phyloP scores from a whole-genome alignment of 2,888 invertebrate genomes.

The Eupeodes luniger region DNA sequence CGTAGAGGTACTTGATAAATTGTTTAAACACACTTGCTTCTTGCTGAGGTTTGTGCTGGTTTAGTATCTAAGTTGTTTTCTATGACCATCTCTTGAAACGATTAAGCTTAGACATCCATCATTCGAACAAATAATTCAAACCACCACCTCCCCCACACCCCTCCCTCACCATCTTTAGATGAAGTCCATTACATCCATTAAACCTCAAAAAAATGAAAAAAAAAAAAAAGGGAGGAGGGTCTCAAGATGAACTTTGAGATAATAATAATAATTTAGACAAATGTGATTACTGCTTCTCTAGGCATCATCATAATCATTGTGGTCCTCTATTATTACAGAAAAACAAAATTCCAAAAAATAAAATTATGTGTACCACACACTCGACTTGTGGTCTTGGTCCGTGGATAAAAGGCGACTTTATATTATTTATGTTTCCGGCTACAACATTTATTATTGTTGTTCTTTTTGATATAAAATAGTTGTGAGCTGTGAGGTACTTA shows the following conservation, averaged over 20 bases:
- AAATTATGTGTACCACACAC: slow-evolving; percentile 36
- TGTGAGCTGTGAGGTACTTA: slow-evolving; percentile 35
- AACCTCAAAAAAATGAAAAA: not conserved
- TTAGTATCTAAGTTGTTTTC: not conserved
- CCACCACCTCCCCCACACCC: no score
- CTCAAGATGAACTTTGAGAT: slow-evolving; percentile 74
- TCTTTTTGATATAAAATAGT: slow-evolving; percentile 50
- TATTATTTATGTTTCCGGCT: slow-evolving; percentile 74
- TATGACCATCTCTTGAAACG: slow-evolving; percentile 71
- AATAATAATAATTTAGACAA: slow-evolving; percentile 75
- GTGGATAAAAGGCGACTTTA: slow-evolving; percentile 68
- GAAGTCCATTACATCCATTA: slow-evolving; percentile 64
- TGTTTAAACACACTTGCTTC: slow-evolving; percentile 71
- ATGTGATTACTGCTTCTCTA: slow-evolving; percentile 64
- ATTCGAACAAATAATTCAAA: slow-evolving; percentile 45
- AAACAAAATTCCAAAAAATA: slow-evolving; percentile 27
- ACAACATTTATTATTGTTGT: slow-evolving; percentile 18
- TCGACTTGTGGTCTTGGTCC: slow-evolving; percentile 30
- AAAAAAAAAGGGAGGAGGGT: slow-evolving; percentile 39
- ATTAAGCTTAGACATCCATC: slow-evolving; percentile 74
- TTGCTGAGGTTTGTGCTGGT: slow-evolving; percentile 30
- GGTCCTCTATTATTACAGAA: slow-evolving; percentile 34
- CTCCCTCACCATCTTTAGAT: slow-evolving; percentile 5
- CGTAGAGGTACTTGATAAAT: slow-evolving; percentile 62
- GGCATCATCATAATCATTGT: not conserved